A percentile compares a stretch with the other conserved stretches of the same genome.
phyloP scores from a whole-genome alignment of 2,797 vertebrate species.

The Pelobates cultripes region DNA sequence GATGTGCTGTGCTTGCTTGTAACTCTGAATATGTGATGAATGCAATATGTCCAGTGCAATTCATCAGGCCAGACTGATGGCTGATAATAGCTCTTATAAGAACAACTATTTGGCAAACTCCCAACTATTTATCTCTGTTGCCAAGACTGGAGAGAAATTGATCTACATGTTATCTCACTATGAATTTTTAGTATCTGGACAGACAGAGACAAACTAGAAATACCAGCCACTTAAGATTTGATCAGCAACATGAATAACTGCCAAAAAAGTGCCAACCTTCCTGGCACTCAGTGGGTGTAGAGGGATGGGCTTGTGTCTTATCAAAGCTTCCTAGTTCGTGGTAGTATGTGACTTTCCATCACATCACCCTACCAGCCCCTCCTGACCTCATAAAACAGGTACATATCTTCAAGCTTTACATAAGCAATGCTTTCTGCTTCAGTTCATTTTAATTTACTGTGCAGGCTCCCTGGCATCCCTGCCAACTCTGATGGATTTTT shows the following conservation, averaged over 20 bases:
- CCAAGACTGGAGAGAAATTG: not conserved
- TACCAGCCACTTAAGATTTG: not conserved
- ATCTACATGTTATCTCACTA: too few species aligned
- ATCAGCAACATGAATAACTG: not conserved
- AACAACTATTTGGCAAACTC: not conserved
- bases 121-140: not conserved
- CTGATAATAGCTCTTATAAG: not conserved
- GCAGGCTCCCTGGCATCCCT: too few species aligned
- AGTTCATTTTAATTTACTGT: too few species aligned
- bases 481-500: too few species aligned
- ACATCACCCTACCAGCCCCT: not conserved
- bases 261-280: not conserved
- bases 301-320: not conserved
- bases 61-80: not conserved
- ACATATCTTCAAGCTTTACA: not conserved
- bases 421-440: not conserved
- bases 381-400: not conserved
- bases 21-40: not conserved
- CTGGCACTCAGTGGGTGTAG: not conserved
- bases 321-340: too few species aligned
- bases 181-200: not conserved
- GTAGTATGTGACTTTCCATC: not conserved
- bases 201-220: not conserved
- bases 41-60: not conserved
- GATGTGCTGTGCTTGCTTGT: not conserved